Evolutionary conservation across 2,113 vertebrate species (phyloP).

Genomic region (Neofelis nebulosa): DNA sequence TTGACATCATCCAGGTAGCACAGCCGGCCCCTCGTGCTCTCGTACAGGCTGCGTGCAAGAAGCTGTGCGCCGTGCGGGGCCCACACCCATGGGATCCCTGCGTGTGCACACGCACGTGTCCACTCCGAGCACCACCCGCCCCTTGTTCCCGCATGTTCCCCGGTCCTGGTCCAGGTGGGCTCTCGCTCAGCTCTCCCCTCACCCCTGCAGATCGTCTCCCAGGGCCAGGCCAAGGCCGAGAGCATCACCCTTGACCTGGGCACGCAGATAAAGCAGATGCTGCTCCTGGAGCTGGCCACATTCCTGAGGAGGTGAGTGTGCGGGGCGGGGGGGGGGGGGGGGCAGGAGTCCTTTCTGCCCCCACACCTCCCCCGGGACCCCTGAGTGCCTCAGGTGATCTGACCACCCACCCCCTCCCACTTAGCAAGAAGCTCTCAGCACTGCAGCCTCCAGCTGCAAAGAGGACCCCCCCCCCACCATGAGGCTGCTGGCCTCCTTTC

Average conservation of each 20-base stretch:
- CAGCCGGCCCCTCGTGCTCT: accelerated
- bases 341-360: not conserved
- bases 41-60: accelerated
- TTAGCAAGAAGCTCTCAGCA: not conserved
- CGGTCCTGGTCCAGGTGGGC: accelerated
- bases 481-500: not conserved
- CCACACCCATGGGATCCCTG: accelerated
- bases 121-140: not conserved
- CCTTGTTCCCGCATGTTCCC: not conserved
- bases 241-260: conserved; percentile 76
- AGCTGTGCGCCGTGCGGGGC: accelerated
- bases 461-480: accelerated
- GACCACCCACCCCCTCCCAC: not conserved
- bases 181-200: not conserved
- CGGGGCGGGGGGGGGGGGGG: accelerated
- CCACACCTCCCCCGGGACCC: not conserved
- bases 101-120: accelerated
- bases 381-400: not conserved
- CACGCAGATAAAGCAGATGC: conserved; percentile 61
- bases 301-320: conserved; percentile 88
- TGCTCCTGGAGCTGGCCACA: conserved; percentile 83
- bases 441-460: not conserved
- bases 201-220: conserved; percentile 83
- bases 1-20: conserved; percentile 92
- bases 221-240: conserved; percentile 77